These are phyloP conservation scores for Streblospio benedicti DNA, from an alignment of 1,140 invertebrate species.

Conservation along the genomic window DNA sequence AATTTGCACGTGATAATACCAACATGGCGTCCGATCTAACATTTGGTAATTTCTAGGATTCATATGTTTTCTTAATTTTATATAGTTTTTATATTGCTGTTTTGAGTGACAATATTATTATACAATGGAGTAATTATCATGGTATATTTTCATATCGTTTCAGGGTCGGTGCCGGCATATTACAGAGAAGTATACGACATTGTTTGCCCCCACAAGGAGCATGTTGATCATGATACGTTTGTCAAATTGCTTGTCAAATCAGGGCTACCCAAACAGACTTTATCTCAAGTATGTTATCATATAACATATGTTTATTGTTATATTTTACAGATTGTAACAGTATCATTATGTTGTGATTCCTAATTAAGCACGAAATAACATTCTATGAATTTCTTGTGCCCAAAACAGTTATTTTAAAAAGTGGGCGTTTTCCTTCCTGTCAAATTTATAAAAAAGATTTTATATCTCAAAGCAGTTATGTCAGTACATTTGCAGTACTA, in stretches of 20 bases:
- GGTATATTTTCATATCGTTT: slow-evolving; percentile 17
- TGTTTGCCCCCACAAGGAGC: slow-evolving; percentile 53
- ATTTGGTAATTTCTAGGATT: slow-evolving; percentile 31
- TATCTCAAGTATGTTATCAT: slow-evolving; percentile 54
- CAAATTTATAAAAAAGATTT: no score
- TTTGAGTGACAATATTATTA: background rate
- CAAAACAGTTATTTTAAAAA: no score
- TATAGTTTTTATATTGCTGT: slow-evolving; percentile 3
- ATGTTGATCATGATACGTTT: slow-evolving; percentile 57
- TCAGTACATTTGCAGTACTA: no score
- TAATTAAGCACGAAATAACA: no score
- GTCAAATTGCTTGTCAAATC: slow-evolving; percentile 56
- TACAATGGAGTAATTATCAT: background rate
- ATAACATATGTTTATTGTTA: no score
- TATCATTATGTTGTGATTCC: no score
- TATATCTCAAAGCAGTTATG: no score
- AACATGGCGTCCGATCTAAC: slow-evolving; percentile 44
- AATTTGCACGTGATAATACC: slow-evolving; percentile 15
- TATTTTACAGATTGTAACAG: no score
- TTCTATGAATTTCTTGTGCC: no score
- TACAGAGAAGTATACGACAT: slow-evolving; percentile 59
- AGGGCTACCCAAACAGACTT: slow-evolving; percentile 52
- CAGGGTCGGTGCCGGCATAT: slow-evolving; percentile 57
- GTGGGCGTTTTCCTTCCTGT: no score
- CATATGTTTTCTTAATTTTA: slow-evolving; percentile 3